A percentile compares a stretch with the other conserved stretches of the same genome.
Evolutionary conservation across 2,888 invertebrate genomes (phyloP).

Genomic region (Calameuta pallipes): DNA sequence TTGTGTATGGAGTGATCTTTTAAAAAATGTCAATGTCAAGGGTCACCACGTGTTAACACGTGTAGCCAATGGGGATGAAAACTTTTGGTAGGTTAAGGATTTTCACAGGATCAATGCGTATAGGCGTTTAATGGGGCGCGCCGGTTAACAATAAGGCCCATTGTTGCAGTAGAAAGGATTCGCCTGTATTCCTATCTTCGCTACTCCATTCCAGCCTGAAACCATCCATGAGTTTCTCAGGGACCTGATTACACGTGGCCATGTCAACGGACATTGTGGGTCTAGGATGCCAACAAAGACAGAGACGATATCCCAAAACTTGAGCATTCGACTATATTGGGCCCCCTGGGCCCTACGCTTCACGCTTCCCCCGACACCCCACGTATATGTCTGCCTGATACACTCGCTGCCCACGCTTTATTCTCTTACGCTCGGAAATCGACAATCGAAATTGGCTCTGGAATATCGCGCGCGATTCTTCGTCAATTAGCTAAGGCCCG

Average conservation of each 20-base stretch:
- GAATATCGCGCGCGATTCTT: background rate
- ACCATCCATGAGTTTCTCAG: background rate
- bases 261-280: constrained; percentile 20
- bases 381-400: background rate
- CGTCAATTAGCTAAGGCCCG: background rate
- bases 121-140: no score
- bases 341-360: constrained; percentile 6
- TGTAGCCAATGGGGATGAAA: no score
- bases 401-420: background rate
- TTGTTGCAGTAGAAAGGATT: no score
- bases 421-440: constrained; percentile 1
- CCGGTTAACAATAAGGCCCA: no score
- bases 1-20: background rate
- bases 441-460: background rate
- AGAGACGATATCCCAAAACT: constrained; percentile 3
- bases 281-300: constrained; percentile 19
- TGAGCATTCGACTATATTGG: background rate
- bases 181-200: no score
- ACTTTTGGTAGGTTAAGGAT: no score
- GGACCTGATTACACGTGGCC: constrained; percentile 8
- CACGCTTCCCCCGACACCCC: constrained; percentile 7
- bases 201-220: no score
- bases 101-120: no score
- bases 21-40: no score
- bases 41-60: no score